Conservation (phyloP, 1,140 invertebrate species). For the Drosophila bipectinata region DNA sequence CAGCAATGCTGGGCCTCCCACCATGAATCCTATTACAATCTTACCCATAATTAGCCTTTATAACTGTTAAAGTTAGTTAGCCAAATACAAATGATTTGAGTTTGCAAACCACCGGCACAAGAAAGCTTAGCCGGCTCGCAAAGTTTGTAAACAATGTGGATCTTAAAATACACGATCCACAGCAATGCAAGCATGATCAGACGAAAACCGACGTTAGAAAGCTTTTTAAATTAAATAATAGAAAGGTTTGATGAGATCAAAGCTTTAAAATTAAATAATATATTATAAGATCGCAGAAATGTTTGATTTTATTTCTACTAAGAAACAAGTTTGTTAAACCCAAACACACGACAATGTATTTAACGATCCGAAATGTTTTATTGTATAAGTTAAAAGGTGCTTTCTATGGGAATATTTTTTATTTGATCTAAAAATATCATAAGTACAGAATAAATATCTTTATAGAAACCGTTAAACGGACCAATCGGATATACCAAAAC, state of each 20-base stretch:
- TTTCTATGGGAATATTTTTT: too few species aligned
- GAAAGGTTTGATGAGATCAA: background rate
- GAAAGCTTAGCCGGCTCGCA: conserved; percentile 29
- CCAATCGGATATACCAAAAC: too few species aligned
- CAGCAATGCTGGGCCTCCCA: conserved; percentile 48
- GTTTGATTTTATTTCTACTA: background rate
- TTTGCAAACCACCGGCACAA: conserved; percentile 12
- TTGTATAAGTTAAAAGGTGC: too few species aligned
- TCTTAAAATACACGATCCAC: background rate
- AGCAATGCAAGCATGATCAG: conserved; percentile 27
- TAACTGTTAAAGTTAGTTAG: background rate
- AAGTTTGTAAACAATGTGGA: conserved; percentile 16
- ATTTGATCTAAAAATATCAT: too few species aligned
- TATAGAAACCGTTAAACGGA: too few species aligned
- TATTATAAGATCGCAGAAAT: too few species aligned
- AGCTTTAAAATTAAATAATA: background rate
- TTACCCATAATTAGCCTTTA: conserved; percentile 9
- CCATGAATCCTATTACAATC: conserved; percentile 38
- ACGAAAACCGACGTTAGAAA: background rate
- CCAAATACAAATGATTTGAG: conserved; percentile 19
- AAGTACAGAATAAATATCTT: too few species aligned
- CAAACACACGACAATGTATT: too few species aligned
- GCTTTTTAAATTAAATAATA: conserved; percentile 15
- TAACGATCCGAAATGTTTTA: too few species aligned
- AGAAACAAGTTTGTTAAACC: background rate